These are phyloP conservation scores for Anoplopoma fimbria DNA, from an alignment of 2,113 vertebrate genomes.

Conservation along the genomic window DNA sequence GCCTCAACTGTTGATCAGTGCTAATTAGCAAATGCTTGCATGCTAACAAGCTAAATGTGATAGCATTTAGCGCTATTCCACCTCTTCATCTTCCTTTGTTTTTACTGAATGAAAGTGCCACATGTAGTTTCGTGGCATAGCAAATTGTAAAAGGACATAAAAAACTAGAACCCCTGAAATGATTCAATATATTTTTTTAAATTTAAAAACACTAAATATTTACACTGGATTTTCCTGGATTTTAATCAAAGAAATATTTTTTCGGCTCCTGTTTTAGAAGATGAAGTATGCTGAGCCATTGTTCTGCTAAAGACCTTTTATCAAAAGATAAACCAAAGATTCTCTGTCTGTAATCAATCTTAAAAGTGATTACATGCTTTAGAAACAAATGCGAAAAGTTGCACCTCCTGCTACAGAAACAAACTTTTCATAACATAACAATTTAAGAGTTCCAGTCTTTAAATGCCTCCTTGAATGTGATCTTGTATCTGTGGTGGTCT, in stretches of 20 bases:
- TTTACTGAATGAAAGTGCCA: background rate
- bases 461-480: background rate
- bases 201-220: no score
- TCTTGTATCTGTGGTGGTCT: slow-evolving; percentile 19
- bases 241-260: background rate
- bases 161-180: no score
- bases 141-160: background rate
- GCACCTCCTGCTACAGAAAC: background rate
- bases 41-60: background rate
- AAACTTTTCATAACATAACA: background rate
- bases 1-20: no score
- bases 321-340: background rate
- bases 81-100: background rate
- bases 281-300: background rate
- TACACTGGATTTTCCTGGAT: background rate
- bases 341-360: background rate
- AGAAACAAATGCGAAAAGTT: background rate
- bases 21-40: background rate
- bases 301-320: background rate
- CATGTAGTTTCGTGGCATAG: background rate
- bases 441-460: background rate
- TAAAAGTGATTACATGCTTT: background rate
- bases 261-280: background rate
- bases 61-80: no score
- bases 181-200: no score